phyloP scores from a whole-genome alignment of 2,113 vertebrate genomes.

The Scomber scombrus region DNA sequence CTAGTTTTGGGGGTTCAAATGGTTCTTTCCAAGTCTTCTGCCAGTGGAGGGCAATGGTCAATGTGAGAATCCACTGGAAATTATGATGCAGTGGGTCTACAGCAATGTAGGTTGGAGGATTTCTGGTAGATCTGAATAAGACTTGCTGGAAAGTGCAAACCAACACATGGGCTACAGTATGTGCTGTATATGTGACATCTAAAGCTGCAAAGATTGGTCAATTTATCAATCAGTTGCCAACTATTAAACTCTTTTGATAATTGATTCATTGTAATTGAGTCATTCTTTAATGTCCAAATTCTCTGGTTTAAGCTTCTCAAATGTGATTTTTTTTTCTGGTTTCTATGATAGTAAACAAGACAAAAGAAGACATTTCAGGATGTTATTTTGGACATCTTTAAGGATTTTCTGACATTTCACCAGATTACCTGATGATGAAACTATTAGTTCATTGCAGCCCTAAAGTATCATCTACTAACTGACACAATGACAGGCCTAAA shows the following conservation, averaged over 20 bases:
- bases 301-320: background rate
- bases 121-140: conserved; percentile 41
- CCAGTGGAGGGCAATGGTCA: conserved; percentile 66
- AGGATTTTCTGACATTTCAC: too few relatives aligned
- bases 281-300: background rate
- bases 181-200: background rate
- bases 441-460: too few relatives aligned
- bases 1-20: conserved; percentile 30
- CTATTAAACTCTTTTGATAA: background rate
- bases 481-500: background rate
- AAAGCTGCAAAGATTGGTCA: background rate
- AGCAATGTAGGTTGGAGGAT: conserved; percentile 37
- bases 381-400: too few relatives aligned
- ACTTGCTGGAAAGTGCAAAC: conserved; percentile 49
- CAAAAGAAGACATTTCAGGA: background rate
- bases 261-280: background rate
- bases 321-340: background rate
- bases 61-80: conserved; percentile 70
- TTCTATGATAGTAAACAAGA: background rate
- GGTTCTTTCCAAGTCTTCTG: conserved; percentile 67
- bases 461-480: background rate
- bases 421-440: too few relatives aligned
- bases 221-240: background rate
- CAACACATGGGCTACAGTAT: background rate
- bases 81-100: conserved; percentile 59